Percentiles rank a stretch among this genome's conserved stretches.
phyloP scores from a whole-genome alignment of 2,797 vertebrate species.

The Rhodeus uyekii region DNA sequence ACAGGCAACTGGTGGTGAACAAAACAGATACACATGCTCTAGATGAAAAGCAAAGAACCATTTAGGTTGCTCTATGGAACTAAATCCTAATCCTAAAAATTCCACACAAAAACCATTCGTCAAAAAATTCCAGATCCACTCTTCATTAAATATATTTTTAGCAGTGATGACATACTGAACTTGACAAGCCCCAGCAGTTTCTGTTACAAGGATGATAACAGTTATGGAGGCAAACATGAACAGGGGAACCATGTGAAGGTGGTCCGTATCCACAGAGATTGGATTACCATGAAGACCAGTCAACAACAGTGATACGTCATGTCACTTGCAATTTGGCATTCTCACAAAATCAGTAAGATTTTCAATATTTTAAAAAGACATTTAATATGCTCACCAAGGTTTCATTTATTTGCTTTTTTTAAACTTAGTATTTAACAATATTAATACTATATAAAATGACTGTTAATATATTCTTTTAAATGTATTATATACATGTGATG shows the following conservation, averaged over 20 bases:
- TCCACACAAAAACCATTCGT: neutral
- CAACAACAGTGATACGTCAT: neutral
- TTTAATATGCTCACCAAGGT: neutral
- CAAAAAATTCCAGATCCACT: neutral
- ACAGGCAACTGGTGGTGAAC: slow-evolving; percentile 34
- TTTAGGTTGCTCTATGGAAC: neutral
- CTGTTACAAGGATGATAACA: neutral
- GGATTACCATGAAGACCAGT: neutral
- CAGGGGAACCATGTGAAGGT: neutral
- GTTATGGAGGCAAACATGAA: neutral
- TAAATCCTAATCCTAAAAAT: neutral
- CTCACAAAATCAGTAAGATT: neutral
- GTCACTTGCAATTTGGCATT: neutral
- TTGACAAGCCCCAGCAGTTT: neutral
- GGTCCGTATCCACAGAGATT: neutral
- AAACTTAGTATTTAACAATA: neutral
- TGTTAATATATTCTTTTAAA: neutral
- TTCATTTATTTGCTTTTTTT: neutral
- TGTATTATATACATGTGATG: neutral
- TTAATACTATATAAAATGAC: too few species aligned
- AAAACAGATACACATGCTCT: neutral
- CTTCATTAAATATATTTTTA: neutral
- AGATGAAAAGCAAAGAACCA: neutral
- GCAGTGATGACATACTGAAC: neutral
- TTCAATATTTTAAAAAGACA: neutral